Base-by-base conservation (phyloP, 2,113 vertebrate genomes). In the Orthonyx spaldingii region DNA sequence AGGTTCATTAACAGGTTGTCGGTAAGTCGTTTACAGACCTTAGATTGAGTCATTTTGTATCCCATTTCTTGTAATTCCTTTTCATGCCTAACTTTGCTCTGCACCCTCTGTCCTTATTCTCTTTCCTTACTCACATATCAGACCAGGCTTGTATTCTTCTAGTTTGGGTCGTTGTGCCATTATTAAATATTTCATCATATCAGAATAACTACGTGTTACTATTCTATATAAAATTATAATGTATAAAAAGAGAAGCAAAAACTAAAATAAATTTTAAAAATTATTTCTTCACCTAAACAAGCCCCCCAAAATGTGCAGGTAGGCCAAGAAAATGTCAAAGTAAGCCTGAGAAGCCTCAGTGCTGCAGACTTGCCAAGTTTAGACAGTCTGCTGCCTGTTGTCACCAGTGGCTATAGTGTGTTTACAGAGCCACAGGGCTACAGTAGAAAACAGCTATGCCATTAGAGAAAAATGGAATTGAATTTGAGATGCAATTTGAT, bases 351-450 rank as follows among this genome's bases (percentile, higher is more conserved):
- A 84, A 79, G 13, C 44, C 35, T 75, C 4, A 1, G 22, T 78
- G 16, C 19, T 70, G 41, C 42, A 50, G n/a, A 39, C 33, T 74
- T 84, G 18, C 14, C 71, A 81, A 68, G 37, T 27, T n/a, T 28
- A 13, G 41, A 26, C 9, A 13, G 11, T 42, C 35, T 78, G 21
- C 17, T 70, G 7, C 10, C 14, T 4, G 1, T 44, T 4, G 1
- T 23, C n/a, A 53, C 24, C 26, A 50, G 39, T 32, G 16, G 4
- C 32, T 63, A 0, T 2, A 53, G 15, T 24, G 10, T 77, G 6
- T 71, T 87, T 91, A 52, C 33, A 42, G 18, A 30, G 32, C 26
- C 30, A n/a, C 27, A 11, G 26, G 16, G 15, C 42, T 65, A n/a
- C 27, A 26, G 24, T 3, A 28, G 33, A 70, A n/a, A 26, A 52